Evolutionary conservation across 2,113 vertebrate genomes (phyloP).

Genomic region (Pseudorhombus dupliciocellatus): DNA sequence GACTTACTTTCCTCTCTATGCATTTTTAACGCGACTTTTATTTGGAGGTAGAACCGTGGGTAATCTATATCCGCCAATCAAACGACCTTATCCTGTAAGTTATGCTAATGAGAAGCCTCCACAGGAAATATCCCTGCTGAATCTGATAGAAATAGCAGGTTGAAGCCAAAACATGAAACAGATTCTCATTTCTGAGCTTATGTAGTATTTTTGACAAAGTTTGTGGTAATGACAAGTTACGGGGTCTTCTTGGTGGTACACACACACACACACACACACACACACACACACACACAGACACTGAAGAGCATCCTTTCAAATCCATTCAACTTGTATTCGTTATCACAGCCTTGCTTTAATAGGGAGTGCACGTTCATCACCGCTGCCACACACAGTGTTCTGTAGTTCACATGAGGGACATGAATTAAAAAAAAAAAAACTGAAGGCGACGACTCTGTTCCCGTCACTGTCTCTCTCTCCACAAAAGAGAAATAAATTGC

Average conservation of each 20-base stretch:
- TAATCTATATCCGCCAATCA: not conserved
- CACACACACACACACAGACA: too few species aligned
- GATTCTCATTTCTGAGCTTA: too few species aligned
- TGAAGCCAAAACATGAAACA: too few species aligned
- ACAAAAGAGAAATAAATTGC: conserved; percentile 61
- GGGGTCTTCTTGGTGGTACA: too few species aligned
- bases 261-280: too few species aligned
- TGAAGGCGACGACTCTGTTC: conserved; percentile 7
- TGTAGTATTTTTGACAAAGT: too few species aligned
- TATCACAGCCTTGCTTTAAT: not conserved
- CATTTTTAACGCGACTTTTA: not conserved
- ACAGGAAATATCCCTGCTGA: too few species aligned
- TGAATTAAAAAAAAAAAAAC: too few species aligned
- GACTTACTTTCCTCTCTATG: not conserved
- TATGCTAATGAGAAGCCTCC: too few species aligned
- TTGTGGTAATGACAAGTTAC: too few species aligned
- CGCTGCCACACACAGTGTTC: not conserved
- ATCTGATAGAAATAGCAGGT: too few species aligned
- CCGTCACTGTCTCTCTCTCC: conserved; percentile 16
- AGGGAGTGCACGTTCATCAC: not conserved
- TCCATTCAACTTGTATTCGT: conserved; percentile 3
- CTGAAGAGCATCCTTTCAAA: not conserved
- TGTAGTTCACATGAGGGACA: conserved; percentile 45
- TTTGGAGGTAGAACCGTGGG: not conserved
- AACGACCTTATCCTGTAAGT: too few species aligned